These are phyloP conservation scores for Sakesphorus luctuosus DNA, from an alignment of 2,113 vertebrate species.

Conservation along the genomic window DNA sequence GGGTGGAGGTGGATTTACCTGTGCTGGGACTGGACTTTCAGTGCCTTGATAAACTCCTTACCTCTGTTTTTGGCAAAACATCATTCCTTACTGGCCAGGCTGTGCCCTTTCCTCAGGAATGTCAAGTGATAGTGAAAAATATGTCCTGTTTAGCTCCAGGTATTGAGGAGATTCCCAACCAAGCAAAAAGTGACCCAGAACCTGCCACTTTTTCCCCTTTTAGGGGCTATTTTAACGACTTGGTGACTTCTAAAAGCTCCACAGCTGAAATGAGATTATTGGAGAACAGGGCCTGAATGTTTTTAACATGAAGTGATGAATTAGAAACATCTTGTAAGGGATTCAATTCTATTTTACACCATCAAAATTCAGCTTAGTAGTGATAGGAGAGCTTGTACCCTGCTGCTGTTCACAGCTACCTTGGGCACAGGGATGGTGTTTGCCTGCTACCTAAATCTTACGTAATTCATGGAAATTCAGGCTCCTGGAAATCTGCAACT, in stretches of 20 bases:
- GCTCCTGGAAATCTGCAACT: neutral
- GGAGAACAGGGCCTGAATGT: neutral
- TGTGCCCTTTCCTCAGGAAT: neutral
- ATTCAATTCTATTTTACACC: neutral
- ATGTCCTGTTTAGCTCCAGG: neutral
- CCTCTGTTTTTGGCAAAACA: neutral
- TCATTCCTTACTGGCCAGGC: neutral
- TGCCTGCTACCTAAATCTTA: accelerated
- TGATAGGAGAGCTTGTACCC: neutral
- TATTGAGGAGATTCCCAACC: neutral
- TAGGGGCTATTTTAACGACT: neutral
- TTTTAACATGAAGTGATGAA: accelerated
- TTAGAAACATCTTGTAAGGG: neutral
- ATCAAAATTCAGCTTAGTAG: accelerated
- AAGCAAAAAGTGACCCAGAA: neutral
- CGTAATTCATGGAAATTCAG: neutral
- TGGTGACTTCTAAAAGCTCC: neutral
- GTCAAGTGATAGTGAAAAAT: neutral
- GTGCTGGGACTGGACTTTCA: accelerated
- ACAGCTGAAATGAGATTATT: too few species aligned
- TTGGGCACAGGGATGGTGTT: neutral
- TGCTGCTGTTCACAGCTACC: neutral
- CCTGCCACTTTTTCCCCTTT: neutral
- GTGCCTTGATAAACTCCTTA: neutral
- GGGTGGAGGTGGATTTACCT: neutral